Conservation (phyloP, 2,113 vertebrate species). For the Psittacus erithacus region DNA sequence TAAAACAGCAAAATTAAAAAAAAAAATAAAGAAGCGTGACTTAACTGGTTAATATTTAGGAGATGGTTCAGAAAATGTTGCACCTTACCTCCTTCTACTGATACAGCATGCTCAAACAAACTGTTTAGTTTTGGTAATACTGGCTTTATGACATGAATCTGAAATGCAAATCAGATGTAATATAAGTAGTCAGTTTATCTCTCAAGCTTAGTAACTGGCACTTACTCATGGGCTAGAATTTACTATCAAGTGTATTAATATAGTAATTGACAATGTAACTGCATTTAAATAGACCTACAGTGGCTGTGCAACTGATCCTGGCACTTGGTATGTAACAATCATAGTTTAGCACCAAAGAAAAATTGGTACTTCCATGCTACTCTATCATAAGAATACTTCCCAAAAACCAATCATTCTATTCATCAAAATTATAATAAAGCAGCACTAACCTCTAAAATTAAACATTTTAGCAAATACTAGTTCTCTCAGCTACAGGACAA, state of each 20-base stretch:
- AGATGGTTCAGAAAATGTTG: background rate
- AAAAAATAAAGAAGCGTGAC: background rate
- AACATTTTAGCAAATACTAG: background rate
- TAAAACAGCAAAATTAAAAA: background rate
- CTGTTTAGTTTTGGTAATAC: slow-evolving; percentile 89
- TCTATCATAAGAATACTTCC: background rate
- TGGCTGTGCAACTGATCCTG: background rate
- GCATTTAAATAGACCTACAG: background rate
- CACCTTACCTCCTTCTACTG: slow-evolving; percentile 76
- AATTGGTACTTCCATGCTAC: background rate
- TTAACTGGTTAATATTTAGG: background rate
- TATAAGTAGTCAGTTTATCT: background rate
- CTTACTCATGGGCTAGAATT: background rate
- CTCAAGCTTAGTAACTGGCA: background rate
- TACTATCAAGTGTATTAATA: background rate
- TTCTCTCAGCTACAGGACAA: background rate
- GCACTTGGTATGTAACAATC: background rate
- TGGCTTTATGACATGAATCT: slow-evolving; percentile 95
- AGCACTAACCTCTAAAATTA: background rate
- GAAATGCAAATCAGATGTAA: slow-evolving; percentile 30
- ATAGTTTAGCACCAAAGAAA: background rate
- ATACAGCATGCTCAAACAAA: slow-evolving; percentile 82
- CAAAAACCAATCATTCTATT: background rate
- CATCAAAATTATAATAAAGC: background rate
- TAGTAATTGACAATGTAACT: background rate